phyloP scores from a whole-genome alignment of 2,888 invertebrate species.

The Stenodera caucasica region DNA sequence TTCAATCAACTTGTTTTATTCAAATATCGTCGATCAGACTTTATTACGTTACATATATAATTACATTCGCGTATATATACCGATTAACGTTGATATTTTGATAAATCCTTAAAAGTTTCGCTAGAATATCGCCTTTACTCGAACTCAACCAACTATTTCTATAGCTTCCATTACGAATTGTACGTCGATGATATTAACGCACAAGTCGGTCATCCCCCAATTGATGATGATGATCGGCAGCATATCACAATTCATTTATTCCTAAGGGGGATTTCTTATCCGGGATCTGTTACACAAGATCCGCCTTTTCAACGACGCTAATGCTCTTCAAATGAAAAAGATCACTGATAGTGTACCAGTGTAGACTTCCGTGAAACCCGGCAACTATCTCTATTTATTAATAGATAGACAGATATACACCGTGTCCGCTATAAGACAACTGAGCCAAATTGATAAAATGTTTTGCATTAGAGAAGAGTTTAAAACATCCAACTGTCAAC shows the following conservation, averaged over 20 bases:
- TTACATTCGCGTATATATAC: conserved; percentile 9
- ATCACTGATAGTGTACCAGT: conserved; percentile 25
- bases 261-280: conserved; percentile 42
- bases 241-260: conserved; percentile 42
- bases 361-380: conserved; percentile 28
- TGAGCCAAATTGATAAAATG: too few relatives aligned
- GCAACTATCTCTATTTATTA: too few relatives aligned
- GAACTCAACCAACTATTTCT: conserved; percentile 14
- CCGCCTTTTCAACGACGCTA: conserved; percentile 40
- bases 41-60: conserved; percentile 20
- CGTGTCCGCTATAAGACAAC: too few relatives aligned
- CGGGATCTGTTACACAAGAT: conserved; percentile 42
- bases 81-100: background rate
- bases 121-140: too few relatives aligned
- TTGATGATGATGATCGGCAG: conserved; percentile 18
- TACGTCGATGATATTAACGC: conserved; percentile 6
- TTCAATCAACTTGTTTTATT: conserved; percentile 27
- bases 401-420: too few relatives aligned
- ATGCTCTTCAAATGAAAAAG: conserved; percentile 27
- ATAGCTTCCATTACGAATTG: conserved; percentile 23
- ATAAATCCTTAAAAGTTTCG: too few relatives aligned
- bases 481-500: too few relatives aligned
- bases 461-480: too few relatives aligned
- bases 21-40: conserved; percentile 11
- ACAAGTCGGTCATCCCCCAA: conserved; percentile 23